Evolutionary conservation across 2,113 vertebrate species (phyloP).

Genomic region (Chroicocephalus ridibundus): DNA sequence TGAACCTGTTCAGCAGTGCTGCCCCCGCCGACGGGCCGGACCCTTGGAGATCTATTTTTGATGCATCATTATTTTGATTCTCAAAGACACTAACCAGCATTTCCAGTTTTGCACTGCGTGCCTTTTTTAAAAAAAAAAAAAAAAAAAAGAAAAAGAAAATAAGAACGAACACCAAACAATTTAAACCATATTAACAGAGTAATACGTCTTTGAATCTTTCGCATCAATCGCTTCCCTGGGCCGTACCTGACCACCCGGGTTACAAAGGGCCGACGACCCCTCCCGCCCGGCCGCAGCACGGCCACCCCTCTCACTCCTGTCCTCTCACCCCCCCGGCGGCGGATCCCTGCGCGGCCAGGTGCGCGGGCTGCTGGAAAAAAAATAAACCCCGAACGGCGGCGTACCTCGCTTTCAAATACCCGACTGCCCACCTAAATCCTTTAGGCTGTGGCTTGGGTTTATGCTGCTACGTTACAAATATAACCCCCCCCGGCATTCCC

Average conservation of each 20-base stretch:
- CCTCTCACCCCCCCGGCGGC: not conserved
- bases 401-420: rapidly evolving
- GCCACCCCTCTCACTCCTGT: not conserved
- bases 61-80: not conserved
- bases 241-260: not conserved
- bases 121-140: no score
- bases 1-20: rapidly evolving
- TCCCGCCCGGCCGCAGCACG: not conserved
- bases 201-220: not conserved
- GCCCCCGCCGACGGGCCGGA: rapidly evolving
- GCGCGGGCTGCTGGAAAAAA: not conserved
- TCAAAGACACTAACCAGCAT: not conserved
- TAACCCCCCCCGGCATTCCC: not conserved
- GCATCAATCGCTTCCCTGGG: not conserved
- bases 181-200: not conserved
- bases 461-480: not conserved
- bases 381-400: rapidly evolving
- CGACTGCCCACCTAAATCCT: not conserved
- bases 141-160: no score
- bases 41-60: rapidly evolving
- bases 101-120: not conserved
- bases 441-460: no score
- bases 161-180: not conserved
- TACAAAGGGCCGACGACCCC: slow-evolving; percentile 66
- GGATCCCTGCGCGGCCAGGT: not conserved